These are phyloP conservation scores for Yponomeuta malinellus DNA, from an alignment of 2,888 invertebrate species.

Conservation along the genomic window DNA sequence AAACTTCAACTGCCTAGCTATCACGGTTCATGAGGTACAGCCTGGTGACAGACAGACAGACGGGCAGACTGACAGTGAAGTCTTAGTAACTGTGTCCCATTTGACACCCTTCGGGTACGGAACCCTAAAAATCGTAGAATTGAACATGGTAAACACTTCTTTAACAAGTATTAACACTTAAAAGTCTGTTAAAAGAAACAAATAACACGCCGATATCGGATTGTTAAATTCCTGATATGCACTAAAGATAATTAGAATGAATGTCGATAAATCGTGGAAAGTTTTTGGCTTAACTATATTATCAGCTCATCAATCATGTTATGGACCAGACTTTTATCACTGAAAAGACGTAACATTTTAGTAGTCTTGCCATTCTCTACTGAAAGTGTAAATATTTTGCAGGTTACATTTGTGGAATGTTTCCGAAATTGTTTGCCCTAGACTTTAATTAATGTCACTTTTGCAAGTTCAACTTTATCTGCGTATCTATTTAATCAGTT, in stretches of 20 bases:
- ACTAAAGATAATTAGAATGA: background rate
- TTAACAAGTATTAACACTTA: background rate
- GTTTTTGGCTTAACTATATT: background rate
- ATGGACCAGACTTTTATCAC: background rate
- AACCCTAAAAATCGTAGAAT: too few relatives aligned
- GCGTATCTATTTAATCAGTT: background rate
- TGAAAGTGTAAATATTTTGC: too few relatives aligned
- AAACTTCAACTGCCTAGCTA: too few relatives aligned
- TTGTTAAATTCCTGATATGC: background rate
- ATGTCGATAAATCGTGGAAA: background rate
- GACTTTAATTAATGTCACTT: background rate
- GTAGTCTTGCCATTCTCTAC: background rate
- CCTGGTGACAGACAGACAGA: too few relatives aligned
- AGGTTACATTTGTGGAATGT: background rate
- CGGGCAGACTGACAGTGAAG: too few relatives aligned
- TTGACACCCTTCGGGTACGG: too few relatives aligned
- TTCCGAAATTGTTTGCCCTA: background rate
- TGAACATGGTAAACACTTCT: too few relatives aligned
- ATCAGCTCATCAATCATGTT: background rate
- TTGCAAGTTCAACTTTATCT: background rate
- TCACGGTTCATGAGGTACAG: too few relatives aligned
- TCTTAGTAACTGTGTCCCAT: too few relatives aligned
- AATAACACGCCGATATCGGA: background rate
- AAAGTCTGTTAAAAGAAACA: background rate
- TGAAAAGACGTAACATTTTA: background rate